phyloP scores from a whole-genome alignment of 2,797 vertebrate species.

The Poecile montanus region DNA sequence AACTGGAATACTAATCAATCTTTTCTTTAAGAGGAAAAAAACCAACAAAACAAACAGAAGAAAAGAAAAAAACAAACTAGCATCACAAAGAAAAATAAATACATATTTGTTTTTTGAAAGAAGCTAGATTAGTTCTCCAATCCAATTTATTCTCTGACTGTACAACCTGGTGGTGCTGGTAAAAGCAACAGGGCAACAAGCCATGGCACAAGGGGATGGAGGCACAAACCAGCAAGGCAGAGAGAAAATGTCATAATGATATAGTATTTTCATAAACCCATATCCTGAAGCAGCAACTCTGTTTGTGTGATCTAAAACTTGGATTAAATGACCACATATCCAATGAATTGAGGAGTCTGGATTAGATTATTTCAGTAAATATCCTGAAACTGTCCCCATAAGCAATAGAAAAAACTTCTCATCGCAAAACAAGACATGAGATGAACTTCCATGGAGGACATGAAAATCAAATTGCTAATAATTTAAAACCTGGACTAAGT shows the following conservation, averaged over 20 bases:
- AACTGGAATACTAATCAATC: slow-evolving; percentile 4
- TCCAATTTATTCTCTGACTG: background rate
- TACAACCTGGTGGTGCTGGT: background rate
- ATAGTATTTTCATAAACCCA: background rate
- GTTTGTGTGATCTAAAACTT: background rate
- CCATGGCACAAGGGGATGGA: background rate
- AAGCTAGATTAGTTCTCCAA: background rate
- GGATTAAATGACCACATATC: background rate
- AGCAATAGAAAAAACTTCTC: background rate
- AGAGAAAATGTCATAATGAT: background rate
- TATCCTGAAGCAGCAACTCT: background rate
- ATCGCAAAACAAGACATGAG: background rate
- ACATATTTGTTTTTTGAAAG: background rate
- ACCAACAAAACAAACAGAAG: background rate
- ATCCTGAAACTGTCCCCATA: background rate
- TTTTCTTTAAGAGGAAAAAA: background rate
- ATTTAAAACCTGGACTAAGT: background rate
- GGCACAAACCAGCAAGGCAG: background rate
- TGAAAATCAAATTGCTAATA: background rate
- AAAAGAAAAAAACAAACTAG: background rate
- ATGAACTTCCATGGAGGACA: background rate
- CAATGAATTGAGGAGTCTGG: background rate
- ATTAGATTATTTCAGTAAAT: background rate
- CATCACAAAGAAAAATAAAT: background rate
- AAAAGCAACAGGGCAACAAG: background rate